phyloP scores from a whole-genome alignment of 2,797 vertebrate genomes.

The Pyrocephalus nanus region DNA sequence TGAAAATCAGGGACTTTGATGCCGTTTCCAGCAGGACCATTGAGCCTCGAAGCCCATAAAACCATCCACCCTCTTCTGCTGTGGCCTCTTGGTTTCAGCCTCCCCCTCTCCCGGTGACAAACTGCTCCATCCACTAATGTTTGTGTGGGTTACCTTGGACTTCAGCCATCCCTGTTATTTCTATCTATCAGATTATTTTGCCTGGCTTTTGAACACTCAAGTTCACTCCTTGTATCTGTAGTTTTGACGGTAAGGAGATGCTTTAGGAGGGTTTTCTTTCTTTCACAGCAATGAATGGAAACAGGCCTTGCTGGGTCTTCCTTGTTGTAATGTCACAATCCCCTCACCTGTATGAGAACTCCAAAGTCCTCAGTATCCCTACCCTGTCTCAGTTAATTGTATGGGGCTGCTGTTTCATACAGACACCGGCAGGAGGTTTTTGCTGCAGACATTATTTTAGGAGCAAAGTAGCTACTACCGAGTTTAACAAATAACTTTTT shows the following conservation, averaged over 20 bases:
- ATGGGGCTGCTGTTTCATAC: neutral
- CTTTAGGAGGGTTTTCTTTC: neutral
- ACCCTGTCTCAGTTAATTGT: neutral
- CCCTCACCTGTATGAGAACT: neutral
- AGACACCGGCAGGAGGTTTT: neutral
- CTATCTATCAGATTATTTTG: neutral
- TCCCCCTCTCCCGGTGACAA: neutral
- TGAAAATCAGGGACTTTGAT: neutral
- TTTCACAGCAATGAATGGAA: neutral
- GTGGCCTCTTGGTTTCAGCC: neutral
- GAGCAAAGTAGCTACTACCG: neutral
- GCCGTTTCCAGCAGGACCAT: constrained; percentile 23
- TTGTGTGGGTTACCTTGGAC: neutral
- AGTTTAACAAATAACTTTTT: neutral
- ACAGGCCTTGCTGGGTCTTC: neutral
- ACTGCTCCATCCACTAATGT: neutral
- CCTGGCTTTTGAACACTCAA: neutral
- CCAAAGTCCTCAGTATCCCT: neutral
- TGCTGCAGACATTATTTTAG: neutral
- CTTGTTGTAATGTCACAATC: neutral
- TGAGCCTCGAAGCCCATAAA: constrained; percentile 37
- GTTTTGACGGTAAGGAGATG: neutral
- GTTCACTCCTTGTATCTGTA: constrained; percentile 1
- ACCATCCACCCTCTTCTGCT: neutral
- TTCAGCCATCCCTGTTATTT: neutral